Conservation (phyloP, 2,888 invertebrate genomes). For the Tridacna gigas region DNA sequence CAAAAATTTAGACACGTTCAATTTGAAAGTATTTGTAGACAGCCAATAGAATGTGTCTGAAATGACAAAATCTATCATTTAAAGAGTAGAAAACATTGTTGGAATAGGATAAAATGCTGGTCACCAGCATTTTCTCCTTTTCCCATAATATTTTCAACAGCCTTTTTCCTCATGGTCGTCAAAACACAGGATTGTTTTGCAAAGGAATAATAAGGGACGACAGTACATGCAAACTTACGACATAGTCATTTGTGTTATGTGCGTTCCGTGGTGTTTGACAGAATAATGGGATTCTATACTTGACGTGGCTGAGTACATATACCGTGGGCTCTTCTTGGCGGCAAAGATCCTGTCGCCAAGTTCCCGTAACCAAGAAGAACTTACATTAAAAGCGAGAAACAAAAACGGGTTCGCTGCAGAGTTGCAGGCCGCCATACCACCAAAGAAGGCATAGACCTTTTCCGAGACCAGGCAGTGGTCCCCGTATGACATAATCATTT, state of each 20-base stretch:
- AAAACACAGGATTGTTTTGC: not conserved
- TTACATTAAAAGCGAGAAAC: conserved; percentile 82
- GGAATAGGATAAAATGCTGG: not conserved
- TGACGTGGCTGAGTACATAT: conserved; percentile 58
- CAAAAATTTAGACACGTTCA: too few relatives aligned
- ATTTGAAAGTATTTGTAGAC: too few relatives aligned
- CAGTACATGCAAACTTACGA: not conserved
- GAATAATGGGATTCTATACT: conserved; percentile 58
- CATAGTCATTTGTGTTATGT: conserved; percentile 25
- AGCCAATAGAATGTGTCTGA: too few relatives aligned
- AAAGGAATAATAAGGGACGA: not conserved
- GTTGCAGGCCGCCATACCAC: conserved; percentile 82
- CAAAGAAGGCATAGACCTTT: conserved; percentile 76
- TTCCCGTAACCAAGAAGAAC: conserved; percentile 57
- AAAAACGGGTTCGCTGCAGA: conserved; percentile 83
- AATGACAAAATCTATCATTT: too few relatives aligned
- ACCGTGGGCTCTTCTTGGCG: conserved; percentile 44
- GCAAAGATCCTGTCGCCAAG: conserved; percentile 39
- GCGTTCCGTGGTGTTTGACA: conserved; percentile 35
- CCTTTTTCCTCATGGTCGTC: not conserved
- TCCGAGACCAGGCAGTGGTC: conserved; percentile 71
- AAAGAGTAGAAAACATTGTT: not conserved
- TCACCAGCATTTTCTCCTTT: not conserved
- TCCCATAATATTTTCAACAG: not conserved
- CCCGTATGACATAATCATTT: conserved; percentile 83